These are phyloP conservation scores for Ifrita kowaldi DNA, from an alignment of 2,113 vertebrate species.

Conservation along the genomic window DNA sequence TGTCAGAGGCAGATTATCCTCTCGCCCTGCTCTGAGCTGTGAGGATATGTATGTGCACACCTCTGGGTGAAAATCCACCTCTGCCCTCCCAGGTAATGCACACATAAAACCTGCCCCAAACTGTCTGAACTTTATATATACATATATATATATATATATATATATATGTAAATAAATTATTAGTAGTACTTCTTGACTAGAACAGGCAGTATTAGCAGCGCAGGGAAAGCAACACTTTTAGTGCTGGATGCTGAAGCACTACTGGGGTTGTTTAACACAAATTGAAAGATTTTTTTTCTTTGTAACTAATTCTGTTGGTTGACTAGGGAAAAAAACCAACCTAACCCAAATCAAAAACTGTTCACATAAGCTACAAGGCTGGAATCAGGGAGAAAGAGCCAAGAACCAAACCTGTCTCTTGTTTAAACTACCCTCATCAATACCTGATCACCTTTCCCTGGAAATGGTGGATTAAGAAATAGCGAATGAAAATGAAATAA, in stretches of 20 bases:
- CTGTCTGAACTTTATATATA: background rate
- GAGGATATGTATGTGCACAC: background rate
- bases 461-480: background rate
- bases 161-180: background rate
- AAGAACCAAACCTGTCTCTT: background rate
- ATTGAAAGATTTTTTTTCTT: background rate
- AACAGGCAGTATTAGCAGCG: background rate
- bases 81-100: background rate
- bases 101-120: background rate
- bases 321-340: background rate
- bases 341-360: accelerated
- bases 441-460: background rate
- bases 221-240: background rate
- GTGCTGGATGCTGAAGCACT: background rate
- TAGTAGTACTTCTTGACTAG: background rate
- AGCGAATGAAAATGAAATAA: background rate
- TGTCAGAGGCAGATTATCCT: background rate
- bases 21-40: background rate
- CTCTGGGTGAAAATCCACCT: background rate
- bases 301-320: background rate
- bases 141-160: background rate
- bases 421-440: background rate
- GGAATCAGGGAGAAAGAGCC: background rate
- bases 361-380: background rate
- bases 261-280: background rate